Evolutionary conservation across 2,113 vertebrate species (phyloP).

Genomic region (Maylandia zebra): DNA sequence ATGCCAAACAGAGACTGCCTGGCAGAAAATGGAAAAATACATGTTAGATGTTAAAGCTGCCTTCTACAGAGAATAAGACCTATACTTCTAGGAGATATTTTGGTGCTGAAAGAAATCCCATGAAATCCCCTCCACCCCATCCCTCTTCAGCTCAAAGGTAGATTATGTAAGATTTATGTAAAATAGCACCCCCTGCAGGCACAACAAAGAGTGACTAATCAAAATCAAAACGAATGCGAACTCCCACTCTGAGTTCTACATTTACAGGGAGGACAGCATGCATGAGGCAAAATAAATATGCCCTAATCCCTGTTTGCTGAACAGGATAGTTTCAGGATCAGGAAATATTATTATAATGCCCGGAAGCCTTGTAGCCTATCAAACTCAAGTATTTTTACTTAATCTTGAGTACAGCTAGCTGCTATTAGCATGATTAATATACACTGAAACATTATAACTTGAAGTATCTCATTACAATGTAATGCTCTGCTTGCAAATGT

Average conservation of each 20-base stretch:
- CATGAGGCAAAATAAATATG: not conserved
- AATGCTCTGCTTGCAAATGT: not conserved
- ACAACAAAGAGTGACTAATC: not conserved
- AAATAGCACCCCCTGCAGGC: constrained; percentile 33
- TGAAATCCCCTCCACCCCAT: not conserved
- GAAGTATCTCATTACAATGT: not conserved
- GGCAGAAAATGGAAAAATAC: constrained; percentile 4
- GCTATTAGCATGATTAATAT: not conserved
- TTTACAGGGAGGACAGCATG: not conserved
- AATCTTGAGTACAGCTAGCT: not conserved
- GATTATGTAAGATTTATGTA: constrained; percentile 27
- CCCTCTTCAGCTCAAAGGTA: not conserved
- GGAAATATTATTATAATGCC: not conserved
- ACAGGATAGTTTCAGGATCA: not conserved
- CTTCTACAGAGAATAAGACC: constrained; percentile 5
- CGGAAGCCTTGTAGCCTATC: not conserved
- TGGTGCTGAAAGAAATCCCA: constrained; percentile 17
- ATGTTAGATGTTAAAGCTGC: constrained; percentile 21
- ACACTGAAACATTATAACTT: not conserved
- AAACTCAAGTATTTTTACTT: not conserved
- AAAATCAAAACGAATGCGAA: not conserved
- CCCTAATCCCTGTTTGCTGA: not conserved
- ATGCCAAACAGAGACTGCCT: not conserved
- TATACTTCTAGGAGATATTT: not conserved
- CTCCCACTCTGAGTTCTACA: not conserved